Percentiles rank a stretch among this genome's conserved stretches.
Conservation (phyloP, 2,797 vertebrate species). For the Sorex maritimensis region DNA sequence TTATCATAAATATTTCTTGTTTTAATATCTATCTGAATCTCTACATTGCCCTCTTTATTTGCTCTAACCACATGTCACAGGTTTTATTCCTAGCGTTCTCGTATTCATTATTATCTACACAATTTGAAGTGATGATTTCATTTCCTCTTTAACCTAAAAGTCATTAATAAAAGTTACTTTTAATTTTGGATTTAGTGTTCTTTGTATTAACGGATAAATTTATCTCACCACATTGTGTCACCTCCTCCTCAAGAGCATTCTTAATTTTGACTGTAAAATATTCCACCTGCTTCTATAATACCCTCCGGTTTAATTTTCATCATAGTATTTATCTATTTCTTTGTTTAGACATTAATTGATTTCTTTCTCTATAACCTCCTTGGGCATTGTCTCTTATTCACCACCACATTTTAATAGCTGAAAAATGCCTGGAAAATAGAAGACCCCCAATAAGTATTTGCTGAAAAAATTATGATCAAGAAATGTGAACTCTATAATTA, state of each 20-base stretch:
- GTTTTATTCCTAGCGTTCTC: neutral
- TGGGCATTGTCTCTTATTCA: conserved; percentile 5
- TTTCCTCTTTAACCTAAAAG: conserved; percentile 8
- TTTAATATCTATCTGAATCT: neutral
- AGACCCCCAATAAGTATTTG: conserved; percentile 33
- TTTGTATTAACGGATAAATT: conserved; percentile 29
- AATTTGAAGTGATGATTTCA: conserved; percentile 15
- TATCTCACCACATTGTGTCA: neutral
- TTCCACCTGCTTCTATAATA: neutral
- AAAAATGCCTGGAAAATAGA: neutral
- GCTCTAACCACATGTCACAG: neutral
- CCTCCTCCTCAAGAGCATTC: neutral
- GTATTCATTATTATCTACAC: conserved; percentile 6
- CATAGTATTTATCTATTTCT: neutral
- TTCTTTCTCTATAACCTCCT: neutral
- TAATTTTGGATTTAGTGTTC: neutral
- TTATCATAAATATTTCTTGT: too few species aligned
- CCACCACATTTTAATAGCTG: conserved; percentile 36
- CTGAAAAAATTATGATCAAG: conserved; percentile 47
- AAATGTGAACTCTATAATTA: neutral
- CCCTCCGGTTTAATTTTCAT: conserved; percentile 28
- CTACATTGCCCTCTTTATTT: conserved; percentile 18
- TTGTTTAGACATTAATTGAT: conserved; percentile 18
- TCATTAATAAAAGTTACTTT: conserved; percentile 14
- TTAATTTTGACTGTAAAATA: conserved; percentile 21